These are phyloP conservation scores for Aegithalos caudatus DNA, from an alignment of 2,113 vertebrate genomes.

Conservation along the genomic window DNA sequence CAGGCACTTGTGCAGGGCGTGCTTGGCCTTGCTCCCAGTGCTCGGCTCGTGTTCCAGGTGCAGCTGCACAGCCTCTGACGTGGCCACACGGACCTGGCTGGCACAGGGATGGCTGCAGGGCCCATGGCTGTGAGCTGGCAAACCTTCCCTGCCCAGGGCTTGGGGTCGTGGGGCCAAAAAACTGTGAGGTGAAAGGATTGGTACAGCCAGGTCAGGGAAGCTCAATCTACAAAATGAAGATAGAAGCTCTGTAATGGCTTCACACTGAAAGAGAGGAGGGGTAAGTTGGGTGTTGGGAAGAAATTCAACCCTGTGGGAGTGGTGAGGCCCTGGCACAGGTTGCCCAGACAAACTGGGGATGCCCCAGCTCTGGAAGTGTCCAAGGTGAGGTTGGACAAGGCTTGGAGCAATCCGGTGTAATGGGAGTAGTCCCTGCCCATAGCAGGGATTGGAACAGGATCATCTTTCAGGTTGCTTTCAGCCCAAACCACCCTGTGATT, in stretches of 20 bases:
- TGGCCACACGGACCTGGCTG: fast-evolving
- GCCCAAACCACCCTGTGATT: not conserved
- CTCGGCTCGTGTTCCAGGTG: fast-evolving
- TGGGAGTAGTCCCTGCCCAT: not conserved
- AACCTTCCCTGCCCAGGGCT: fast-evolving
- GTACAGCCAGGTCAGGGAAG: not conserved
- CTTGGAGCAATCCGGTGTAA: not conserved
- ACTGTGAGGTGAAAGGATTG: fast-evolving
- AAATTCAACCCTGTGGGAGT: not conserved
- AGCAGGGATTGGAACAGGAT: not conserved
- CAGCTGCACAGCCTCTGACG: fast-evolving
- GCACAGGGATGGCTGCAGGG: not conserved
- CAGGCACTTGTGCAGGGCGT: not conserved
- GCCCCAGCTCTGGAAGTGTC: not conserved
- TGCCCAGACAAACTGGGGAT: not conserved
- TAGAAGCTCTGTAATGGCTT: not conserved
- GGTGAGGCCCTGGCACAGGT: not conserved
- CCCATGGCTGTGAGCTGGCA: fast-evolving
- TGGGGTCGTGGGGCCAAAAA: not conserved
- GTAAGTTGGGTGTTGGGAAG: not conserved
- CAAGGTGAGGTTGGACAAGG: not conserved
- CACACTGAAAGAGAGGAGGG: not conserved
- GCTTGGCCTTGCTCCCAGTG: not conserved
- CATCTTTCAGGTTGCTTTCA: not conserved
- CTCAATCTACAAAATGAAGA: too few relatives aligned